Evolutionary conservation across 2,888 invertebrate genomes (phyloP).

Genomic region (Ellobium chinense): DNA sequence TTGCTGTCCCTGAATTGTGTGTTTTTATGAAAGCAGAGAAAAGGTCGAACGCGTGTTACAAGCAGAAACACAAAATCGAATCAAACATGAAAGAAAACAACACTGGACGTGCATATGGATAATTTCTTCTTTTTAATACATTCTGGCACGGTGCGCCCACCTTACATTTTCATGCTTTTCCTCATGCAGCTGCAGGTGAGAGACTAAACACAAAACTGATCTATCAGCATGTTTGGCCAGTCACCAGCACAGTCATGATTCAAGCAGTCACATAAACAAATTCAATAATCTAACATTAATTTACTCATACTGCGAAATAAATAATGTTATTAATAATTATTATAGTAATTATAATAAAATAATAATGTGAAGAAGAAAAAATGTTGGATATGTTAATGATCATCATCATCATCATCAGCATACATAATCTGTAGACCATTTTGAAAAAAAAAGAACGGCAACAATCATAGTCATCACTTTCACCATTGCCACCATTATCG

Average conservation of each 20-base stretch:
- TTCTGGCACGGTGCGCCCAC: constrained; percentile 43
- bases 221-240: background rate
- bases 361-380: constrained; percentile 29
- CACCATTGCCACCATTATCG: background rate
- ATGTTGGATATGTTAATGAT: constrained; percentile 38
- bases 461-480: background rate
- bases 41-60: no score
- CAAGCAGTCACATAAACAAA: constrained; percentile 39
- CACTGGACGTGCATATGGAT: no score
- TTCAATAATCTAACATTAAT: constrained; percentile 46
- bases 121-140: constrained; percentile 46
- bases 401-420: constrained; percentile 14
- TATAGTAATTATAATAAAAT: constrained; percentile 33
- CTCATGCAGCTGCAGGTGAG: constrained; percentile 30
- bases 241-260: constrained; percentile 28
- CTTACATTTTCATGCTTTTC: constrained; percentile 40
- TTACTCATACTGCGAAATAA: constrained; percentile 42
- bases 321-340: constrained; percentile 32
- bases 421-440: background rate
- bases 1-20: no score
- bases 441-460: background rate
- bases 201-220: constrained; percentile 10
- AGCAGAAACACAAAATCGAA: no score
- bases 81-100: no score
- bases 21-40: no score